Conservation (phyloP, 2,888 invertebrate species). For the Dichetophora obliterata region DNA sequence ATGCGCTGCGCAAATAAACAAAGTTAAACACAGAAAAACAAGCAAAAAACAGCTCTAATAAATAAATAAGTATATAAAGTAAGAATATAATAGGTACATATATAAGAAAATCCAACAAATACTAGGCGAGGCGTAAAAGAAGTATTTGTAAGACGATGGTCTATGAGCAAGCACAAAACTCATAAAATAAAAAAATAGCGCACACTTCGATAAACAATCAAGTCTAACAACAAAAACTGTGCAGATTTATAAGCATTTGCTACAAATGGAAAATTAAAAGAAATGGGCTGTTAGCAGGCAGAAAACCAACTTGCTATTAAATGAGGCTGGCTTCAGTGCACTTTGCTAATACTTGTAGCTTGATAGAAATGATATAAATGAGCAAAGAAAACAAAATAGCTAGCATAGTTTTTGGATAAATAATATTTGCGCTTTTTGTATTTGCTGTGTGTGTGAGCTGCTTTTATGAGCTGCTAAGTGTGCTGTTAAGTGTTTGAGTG, state of each 20-base stretch:
- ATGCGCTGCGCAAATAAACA: conserved; percentile 2
- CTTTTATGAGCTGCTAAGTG: too few relatives aligned
- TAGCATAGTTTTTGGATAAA: not conserved
- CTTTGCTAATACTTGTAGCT: conserved; percentile 9
- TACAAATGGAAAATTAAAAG: not conserved
- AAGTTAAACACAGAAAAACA: not conserved
- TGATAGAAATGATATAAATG: not conserved
- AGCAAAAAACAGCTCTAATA: not conserved
- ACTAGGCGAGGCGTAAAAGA: not conserved
- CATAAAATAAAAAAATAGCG: not conserved
- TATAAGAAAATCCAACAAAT: not conserved
- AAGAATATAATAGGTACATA: too few relatives aligned
- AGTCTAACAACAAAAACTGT: not conserved
- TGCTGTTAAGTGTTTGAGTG: too few relatives aligned
- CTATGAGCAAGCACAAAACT: not conserved
- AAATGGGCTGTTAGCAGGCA: too few relatives aligned
- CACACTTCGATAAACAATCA: not conserved
- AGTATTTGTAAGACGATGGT: not conserved
- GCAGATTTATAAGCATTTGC: not conserved
- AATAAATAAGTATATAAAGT: too few relatives aligned
- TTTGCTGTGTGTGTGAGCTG: too few relatives aligned
- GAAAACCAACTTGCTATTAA: not conserved
- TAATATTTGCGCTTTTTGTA: too few relatives aligned
- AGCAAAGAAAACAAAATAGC: not conserved
- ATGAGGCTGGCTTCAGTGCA: conserved; percentile 16